These are phyloP conservation scores for Aldrovandia affinis DNA, from an alignment of 2,797 vertebrate species.

Conservation along the genomic window DNA sequence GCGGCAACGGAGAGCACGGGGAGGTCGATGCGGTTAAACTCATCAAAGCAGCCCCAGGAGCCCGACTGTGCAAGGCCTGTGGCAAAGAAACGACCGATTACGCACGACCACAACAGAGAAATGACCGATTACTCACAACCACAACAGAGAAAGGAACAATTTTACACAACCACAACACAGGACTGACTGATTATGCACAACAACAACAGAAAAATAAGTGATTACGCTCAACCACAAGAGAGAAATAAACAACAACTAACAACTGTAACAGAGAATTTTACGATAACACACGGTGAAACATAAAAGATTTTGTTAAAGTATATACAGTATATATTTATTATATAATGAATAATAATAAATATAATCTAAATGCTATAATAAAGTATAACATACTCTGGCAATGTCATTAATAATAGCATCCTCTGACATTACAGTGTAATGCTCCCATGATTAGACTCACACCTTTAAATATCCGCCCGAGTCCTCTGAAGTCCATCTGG, in stretches of 20 bases:
- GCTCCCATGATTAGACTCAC: not conserved
- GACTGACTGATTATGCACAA: not conserved
- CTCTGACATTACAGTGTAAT: not conserved
- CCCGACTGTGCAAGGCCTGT: constrained; percentile 96
- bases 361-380: not conserved
- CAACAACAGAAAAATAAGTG: not conserved
- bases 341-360: not conserved
- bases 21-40: constrained; percentile 95
- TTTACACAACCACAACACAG: not conserved
- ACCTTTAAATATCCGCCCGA: constrained; percentile 98
- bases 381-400: not conserved
- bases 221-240: too few species aligned
- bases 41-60: constrained; percentile 98
- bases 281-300: not conserved
- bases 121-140: not conserved
- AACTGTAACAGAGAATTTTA: not conserved
- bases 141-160: not conserved
- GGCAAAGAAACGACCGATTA: not conserved
- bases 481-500: constrained; percentile 97
- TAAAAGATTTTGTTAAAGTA: not conserved
- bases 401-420: not conserved
- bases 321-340: not conserved
- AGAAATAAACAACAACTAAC: not conserved
- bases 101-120: not conserved
- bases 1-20: constrained; percentile 95